Evolutionary conservation across 2,113 vertebrate genomes (phyloP), one percentile per base, ranked within the genome.

Genomic region (Tetrao urogallus): DNA sequence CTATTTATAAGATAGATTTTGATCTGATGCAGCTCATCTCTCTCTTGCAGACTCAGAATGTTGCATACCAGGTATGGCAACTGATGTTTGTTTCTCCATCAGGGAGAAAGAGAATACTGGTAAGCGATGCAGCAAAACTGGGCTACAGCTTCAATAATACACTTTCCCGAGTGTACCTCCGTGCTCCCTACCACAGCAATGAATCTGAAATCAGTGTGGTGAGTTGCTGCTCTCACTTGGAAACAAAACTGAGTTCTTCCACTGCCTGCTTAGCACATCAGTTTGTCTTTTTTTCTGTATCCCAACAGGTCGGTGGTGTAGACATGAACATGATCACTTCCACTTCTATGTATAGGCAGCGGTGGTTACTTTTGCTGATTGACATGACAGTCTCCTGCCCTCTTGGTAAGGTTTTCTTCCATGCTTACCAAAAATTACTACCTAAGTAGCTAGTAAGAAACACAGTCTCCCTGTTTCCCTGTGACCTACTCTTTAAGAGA

Each of bases 291-390:
- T 63, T 82, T 36, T 58, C 77, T 89, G 32, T 56, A 74, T 43
- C n/a, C 60, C 60, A 86, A 56, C 90, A 99, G 98, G 97, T 98
- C 77, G 97, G 97, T 77, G 98, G 98, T 25, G 90, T 99, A 27
- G 97, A 97, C 6, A 98, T 99, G 98, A 97, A 97, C 48, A 83
- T 98, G 38, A 75, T 99, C n/a, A 98, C 93, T 76, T 98, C 98
- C 36, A 98, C 96, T 11, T 94, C 97, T 43, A 98, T 98, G 97
- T 98, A 98, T 90, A 98, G 95, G 65, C 95, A 98, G 91, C 96
- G 96, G 56, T 98, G 98, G 98, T 78, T 98, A 86, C 89, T 92
- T n/a, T 96, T 98, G 67, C 92, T 95, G 66, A 97, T 98, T 66
- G 96, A 98, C 60, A 97, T 97, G 0, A 96, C 95, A 5, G 97